These are phyloP conservation scores for Hymenochirus boettgeri DNA, from an alignment of 2,113 vertebrate species.

Conservation along the genomic window DNA sequence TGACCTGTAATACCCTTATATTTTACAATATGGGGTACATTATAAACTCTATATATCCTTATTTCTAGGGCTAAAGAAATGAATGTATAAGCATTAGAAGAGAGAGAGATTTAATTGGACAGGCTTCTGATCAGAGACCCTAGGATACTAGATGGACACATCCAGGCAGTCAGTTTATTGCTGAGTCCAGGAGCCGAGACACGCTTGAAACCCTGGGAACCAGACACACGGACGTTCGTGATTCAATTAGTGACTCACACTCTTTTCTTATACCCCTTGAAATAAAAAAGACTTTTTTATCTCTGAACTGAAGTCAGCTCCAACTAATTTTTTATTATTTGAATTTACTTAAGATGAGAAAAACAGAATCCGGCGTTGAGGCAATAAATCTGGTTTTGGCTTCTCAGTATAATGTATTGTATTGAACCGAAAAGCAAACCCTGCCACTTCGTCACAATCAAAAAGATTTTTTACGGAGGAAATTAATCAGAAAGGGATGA, in stretches of 20 bases:
- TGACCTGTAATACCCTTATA: no score
- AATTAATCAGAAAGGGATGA: slow-evolving; percentile 1
- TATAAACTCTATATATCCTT: no score
- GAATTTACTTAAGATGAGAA: slow-evolving; percentile 31
- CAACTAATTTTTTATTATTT: slow-evolving; percentile 17
- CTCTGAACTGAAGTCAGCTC: slow-evolving; percentile 49
- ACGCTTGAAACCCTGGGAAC: slow-evolving; percentile 55
- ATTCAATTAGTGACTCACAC: slow-evolving; percentile 62
- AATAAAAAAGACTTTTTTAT: slow-evolving; percentile 45
- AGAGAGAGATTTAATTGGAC: no score
- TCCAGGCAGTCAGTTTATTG: no score
- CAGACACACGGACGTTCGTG: slow-evolving; percentile 54
- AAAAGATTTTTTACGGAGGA: neutral
- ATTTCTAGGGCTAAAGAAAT: no score
- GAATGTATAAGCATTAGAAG: no score
- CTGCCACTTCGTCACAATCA: neutral
- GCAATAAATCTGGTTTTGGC: slow-evolving; percentile 12
- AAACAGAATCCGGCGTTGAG: neutral
- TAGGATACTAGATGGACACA: slow-evolving; percentile 11
- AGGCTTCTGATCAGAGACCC: slow-evolving; percentile 23
- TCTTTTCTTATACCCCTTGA: slow-evolving; percentile 50
- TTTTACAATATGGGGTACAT: no score
- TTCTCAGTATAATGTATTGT: slow-evolving; percentile 2
- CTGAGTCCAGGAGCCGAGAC: slow-evolving; percentile 37
- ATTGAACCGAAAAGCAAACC: slow-evolving; percentile 22